phyloP scores from a whole-genome alignment of 2,797 vertebrate genomes.

The Bradypodion ventrale region DNA sequence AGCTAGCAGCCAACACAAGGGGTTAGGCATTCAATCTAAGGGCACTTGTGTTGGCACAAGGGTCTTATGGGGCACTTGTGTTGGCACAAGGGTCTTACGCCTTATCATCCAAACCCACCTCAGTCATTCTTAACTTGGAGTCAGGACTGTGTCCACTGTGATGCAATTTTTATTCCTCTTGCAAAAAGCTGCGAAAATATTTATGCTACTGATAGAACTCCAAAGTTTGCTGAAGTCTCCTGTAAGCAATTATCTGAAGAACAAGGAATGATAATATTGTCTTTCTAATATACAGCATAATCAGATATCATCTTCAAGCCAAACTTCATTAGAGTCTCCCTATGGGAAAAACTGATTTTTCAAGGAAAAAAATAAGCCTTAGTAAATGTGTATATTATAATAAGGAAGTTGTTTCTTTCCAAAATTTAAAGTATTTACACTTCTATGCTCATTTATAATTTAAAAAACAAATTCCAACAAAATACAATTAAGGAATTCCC shows the following conservation, averaged over 20 bases:
- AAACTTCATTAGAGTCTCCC: constrained; percentile 28
- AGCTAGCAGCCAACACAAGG: too few species aligned
- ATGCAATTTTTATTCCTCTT: not conserved
- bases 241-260: constrained; percentile 12
- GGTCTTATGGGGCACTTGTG: too few species aligned
- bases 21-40: too few species aligned
- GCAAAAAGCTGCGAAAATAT: not conserved
- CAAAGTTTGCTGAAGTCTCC: constrained; percentile 8
- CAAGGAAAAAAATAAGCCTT: not conserved
- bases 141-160: too few species aligned
- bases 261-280: not conserved
- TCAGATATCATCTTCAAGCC: constrained; percentile 1
- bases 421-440: not conserved
- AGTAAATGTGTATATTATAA: not conserved
- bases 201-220: not conserved
- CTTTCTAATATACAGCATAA: constrained; percentile 10
- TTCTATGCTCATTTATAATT: not conserved
- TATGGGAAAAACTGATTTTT: not conserved
- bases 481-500: not conserved
- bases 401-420: constrained; percentile 13
- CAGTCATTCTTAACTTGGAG: too few species aligned
- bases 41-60: too few species aligned
- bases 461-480: not conserved
- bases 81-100: too few species aligned
- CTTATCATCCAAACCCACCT: too few species aligned